phyloP scores from a whole-genome alignment of 2,888 invertebrate species.

The Sphaerophoria taeniata region DNA sequence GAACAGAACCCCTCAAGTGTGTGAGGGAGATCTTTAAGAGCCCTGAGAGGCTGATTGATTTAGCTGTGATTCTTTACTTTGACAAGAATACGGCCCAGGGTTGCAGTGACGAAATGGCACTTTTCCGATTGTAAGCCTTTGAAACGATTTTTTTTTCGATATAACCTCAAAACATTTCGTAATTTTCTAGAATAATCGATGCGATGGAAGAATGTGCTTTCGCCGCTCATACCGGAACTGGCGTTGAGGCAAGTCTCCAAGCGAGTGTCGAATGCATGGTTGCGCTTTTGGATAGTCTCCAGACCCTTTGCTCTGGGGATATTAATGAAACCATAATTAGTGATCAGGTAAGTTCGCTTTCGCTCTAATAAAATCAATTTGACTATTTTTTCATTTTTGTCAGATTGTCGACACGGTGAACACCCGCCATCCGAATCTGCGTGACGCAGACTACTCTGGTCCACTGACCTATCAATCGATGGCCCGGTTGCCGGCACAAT shows the following conservation, averaged over 20 bases:
- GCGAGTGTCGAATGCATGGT: constrained; percentile 93
- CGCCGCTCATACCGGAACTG: constrained; percentile 86
- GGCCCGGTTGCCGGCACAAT: constrained; percentile 92
- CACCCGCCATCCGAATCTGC: constrained; percentile 86
- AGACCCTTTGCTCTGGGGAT: constrained; percentile 91
- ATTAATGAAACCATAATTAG: constrained; percentile 85
- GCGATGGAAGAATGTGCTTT: constrained; percentile 96
- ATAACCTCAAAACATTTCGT: neutral
- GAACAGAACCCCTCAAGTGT: constrained; percentile 93
- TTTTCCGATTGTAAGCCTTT: constrained; percentile 88
- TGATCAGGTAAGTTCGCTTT: constrained; percentile 77
- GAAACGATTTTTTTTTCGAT: constrained; percentile 54
- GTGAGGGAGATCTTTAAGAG: constrained; percentile 88
- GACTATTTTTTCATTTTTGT: neutral
- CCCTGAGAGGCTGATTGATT: constrained; percentile 90
- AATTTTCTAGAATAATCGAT: constrained; percentile 91
- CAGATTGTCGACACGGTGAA: constrained; percentile 86
- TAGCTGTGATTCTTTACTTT: constrained; percentile 85
- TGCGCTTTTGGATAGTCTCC: constrained; percentile 91
- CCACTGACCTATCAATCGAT: constrained; percentile 93
- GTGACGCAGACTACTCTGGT: constrained; percentile 92
- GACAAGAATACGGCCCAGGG: constrained; percentile 87
- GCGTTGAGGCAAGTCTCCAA: constrained; percentile 89
- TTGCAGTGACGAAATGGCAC: constrained; percentile 90
- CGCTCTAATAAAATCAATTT: neutral